These are phyloP conservation scores for Lucifuga dentata DNA, from an alignment of 2,113 vertebrate species.

Conservation along the genomic window DNA sequence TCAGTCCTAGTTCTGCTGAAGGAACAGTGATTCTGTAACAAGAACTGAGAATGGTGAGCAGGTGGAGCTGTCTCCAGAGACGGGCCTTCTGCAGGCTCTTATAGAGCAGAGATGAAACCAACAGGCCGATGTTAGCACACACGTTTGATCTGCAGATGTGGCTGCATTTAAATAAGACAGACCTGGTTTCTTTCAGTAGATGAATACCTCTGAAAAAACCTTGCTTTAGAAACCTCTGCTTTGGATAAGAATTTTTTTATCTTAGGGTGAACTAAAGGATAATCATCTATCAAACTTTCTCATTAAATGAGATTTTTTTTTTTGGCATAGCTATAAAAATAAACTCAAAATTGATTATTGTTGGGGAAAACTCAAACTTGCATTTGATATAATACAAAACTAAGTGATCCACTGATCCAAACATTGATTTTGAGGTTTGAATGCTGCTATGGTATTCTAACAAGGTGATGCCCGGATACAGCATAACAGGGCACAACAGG, in stretches of 20 bases:
- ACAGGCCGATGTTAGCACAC: not conserved
- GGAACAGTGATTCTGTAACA: constrained; percentile 12
- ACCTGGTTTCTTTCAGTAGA: constrained; percentile 24
- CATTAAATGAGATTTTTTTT: no score
- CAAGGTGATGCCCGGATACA: constrained; percentile 13
- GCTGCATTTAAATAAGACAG: constrained; percentile 10
- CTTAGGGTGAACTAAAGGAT: not conserved
- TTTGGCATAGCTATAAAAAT: no score
- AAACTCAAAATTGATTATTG: no score
- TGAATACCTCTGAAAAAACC: constrained; percentile 13
- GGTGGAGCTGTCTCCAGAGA: constrained; percentile 9
- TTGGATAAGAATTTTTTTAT: constrained; percentile 8
- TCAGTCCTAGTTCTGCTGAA: constrained; percentile 2
- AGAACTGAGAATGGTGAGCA: not conserved
- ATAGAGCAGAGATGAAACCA: constrained; percentile 8
- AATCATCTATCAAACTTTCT: no score
- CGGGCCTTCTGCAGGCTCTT: constrained; percentile 1
- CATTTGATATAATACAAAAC: no score
- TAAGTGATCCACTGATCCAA: not conserved
- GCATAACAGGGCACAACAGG: not conserved
- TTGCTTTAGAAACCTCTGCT: constrained; percentile 16
- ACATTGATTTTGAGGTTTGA: not conserved
- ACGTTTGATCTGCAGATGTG: not conserved
- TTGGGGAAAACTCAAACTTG: no score
- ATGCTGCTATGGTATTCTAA: constrained; percentile 3